A percentile compares a stretch with the other conserved stretches of the same genome.
Conservation (phyloP, 2,113 vertebrate genomes). For the Dasyprocta punctata region DNA sequence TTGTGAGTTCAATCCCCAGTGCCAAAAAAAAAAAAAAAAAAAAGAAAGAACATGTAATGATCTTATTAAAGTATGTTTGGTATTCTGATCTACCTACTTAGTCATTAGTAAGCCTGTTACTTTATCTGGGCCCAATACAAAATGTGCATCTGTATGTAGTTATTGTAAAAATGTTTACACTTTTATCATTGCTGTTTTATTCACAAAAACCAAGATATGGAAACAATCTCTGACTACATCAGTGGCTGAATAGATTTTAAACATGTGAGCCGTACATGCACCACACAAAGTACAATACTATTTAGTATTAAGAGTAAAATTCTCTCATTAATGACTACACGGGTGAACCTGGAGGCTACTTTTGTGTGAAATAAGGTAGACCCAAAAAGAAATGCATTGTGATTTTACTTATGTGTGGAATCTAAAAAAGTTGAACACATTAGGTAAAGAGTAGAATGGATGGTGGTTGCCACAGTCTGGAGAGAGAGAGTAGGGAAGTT, state of each 20-base stretch:
- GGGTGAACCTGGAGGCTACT: not conserved
- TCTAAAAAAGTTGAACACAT: not conserved
- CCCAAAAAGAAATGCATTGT: not conserved
- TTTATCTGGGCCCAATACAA: not conserved
- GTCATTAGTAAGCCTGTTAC: not conserved
- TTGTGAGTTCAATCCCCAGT: too few relatives aligned
- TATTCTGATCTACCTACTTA: not conserved
- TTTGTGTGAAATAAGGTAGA: not conserved
- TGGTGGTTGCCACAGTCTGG: not conserved
- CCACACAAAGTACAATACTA: not conserved
- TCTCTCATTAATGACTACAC: not conserved
- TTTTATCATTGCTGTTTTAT: not conserved
- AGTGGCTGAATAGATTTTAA: not conserved
- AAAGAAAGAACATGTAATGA: not conserved
- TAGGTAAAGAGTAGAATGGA: not conserved
- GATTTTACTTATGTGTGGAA: not conserved
- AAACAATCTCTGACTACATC: not conserved
- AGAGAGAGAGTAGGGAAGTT: not conserved
- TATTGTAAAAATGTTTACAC: not conserved
- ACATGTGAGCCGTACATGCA: not conserved
- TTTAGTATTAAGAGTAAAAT: not conserved
- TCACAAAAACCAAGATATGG: not conserved
- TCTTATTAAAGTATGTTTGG: not conserved
- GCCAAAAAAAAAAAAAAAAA: too few relatives aligned
- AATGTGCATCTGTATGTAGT: not conserved